Percentiles rank a stretch among this genome's conserved stretches.
These are phyloP conservation scores for Alauda arvensis DNA, from an alignment of 2,797 vertebrate genomes.

Conservation along the genomic window DNA sequence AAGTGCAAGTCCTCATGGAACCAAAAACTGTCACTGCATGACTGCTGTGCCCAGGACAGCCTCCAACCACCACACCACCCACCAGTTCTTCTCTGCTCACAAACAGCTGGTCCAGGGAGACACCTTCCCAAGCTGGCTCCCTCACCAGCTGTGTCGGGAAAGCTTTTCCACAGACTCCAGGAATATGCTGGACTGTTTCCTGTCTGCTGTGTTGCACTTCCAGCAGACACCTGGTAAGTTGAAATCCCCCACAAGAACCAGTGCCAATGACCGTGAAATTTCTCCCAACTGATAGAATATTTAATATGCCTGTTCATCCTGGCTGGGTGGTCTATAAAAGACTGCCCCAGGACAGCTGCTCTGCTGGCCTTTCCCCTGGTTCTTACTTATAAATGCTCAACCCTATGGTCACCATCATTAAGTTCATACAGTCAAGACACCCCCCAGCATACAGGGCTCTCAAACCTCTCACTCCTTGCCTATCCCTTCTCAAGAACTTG, in stretches of 20 bases:
- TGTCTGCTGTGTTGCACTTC: neutral
- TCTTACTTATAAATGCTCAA: neutral
- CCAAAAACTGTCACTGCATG: neutral
- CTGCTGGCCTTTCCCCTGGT: neutral
- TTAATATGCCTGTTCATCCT: neutral
- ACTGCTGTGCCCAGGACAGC: neutral
- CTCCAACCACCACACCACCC: neutral
- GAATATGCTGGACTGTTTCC: neutral
- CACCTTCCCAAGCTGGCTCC: neutral
- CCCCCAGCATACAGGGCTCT: neutral
- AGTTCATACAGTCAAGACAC: neutral
- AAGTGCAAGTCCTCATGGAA: neutral
- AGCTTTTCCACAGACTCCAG: neutral
- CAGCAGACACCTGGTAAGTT: neutral
- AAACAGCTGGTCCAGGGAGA: neutral
- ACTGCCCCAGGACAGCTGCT: neutral
- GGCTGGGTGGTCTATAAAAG: neutral
- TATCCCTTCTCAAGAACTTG: neutral
- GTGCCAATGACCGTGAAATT: neutral
- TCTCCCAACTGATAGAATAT: neutral
- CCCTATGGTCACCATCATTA: accelerated
- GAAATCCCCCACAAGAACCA: neutral
- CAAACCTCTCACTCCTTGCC: neutral
- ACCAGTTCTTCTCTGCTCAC: neutral
- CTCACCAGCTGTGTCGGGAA: accelerated